These are phyloP conservation scores for Pecten maximus DNA, from an alignment of 2,888 invertebrate species.

Conservation along the genomic window DNA sequence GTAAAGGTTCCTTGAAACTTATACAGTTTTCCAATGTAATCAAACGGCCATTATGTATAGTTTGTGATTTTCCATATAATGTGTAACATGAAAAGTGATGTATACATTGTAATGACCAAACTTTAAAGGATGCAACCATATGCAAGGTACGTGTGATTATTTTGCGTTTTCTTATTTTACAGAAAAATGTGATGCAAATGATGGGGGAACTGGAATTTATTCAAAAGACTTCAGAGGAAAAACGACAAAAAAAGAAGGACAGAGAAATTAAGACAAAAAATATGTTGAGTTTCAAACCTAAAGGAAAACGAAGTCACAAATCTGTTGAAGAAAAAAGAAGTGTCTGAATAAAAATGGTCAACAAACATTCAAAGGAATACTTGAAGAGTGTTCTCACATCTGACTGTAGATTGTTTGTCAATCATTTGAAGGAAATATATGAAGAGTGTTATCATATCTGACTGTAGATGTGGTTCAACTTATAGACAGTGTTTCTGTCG, in stretches of 20 bases:
- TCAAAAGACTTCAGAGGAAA: constrained; percentile 35
- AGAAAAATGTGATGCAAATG: constrained; percentile 46
- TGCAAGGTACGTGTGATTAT: too few species aligned
- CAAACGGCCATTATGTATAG: too few species aligned
- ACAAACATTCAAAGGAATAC: not conserved
- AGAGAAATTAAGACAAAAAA: constrained; percentile 31
- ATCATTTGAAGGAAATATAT: not conserved
- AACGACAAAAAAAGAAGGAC: not conserved
- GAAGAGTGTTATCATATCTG: not conserved
- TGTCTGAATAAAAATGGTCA: not conserved
- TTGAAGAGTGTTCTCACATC: not conserved
- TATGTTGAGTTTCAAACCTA: not conserved
- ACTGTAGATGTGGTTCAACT: too few species aligned
- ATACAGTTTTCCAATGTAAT: too few species aligned
- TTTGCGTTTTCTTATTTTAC: constrained; percentile 22
- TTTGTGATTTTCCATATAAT: too few species aligned
- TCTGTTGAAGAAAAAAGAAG: not conserved
- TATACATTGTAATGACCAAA: too few species aligned
- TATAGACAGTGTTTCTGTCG: too few species aligned
- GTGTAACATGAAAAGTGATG: too few species aligned
- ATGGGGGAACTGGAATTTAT: constrained; percentile 46
- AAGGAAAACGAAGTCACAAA: not conserved
- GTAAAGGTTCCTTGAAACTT: too few species aligned
- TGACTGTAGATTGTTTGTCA: too few species aligned
- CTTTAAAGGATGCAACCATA: too few species aligned